Evolutionary conservation across 2,113 vertebrate species (phyloP).

Genomic region (Zootoca vivipara): DNA sequence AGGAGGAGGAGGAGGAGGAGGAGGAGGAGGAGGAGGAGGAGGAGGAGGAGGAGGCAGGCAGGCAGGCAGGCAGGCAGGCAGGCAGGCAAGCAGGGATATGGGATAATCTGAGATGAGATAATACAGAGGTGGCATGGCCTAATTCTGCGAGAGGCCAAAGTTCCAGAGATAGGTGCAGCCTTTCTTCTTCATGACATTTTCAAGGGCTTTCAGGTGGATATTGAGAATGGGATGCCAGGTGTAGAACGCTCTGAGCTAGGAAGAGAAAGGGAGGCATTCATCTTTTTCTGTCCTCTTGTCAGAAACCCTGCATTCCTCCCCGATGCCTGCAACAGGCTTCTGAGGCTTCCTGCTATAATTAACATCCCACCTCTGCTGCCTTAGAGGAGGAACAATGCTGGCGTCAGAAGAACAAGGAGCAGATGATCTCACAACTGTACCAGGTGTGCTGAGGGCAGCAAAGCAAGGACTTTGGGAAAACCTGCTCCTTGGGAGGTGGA

Average conservation of each 20-base stretch:
- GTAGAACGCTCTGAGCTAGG: neutral
- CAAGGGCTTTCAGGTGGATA: neutral
- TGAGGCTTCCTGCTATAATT: constrained; percentile 41
- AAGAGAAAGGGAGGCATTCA: constrained; percentile 24
- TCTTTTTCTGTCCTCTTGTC: constrained; percentile 26
- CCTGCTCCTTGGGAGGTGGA: neutral
- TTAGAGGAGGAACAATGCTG: constrained; percentile 36
- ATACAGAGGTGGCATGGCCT: neutral
- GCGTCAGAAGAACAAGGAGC: constrained; percentile 37
- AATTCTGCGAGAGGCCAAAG: neutral
- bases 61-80: too few relatives aligned
- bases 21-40: too few relatives aligned
- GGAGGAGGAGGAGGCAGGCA: too few relatives aligned
- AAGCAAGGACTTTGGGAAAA: neutral
- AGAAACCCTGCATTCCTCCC: constrained; percentile 28
- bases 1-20: too few relatives aligned
- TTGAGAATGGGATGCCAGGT: constrained; percentile 2
- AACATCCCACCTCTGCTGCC: constrained; percentile 26
- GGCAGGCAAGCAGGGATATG: neutral
- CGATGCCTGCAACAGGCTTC: neutral
- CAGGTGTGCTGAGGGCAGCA: constrained; percentile 50
- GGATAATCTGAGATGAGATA: neutral
- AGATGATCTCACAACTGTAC: constrained; percentile 33
- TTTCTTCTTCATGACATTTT: neutral
- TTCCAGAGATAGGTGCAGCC: neutral